A percentile compares a stretch with the other conserved stretches of the same genome.
phyloP scores from a whole-genome alignment of 1,140 invertebrate genomes.

The Philopotamus ludificatus region DNA sequence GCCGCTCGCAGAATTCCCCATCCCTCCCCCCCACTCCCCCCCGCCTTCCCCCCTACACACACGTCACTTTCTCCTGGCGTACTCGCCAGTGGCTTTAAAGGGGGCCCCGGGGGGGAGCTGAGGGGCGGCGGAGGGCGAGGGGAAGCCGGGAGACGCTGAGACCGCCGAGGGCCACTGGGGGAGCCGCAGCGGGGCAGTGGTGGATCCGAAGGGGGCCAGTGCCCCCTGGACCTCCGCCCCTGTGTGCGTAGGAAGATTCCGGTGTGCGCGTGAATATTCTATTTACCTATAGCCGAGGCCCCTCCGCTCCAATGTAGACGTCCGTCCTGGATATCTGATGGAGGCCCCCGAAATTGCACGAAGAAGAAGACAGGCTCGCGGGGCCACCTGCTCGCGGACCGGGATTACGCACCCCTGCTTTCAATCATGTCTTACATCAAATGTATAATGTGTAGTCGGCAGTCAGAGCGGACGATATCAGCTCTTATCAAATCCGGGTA shows the following conservation, averaged over 20 bases:
- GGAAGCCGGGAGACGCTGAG: constrained; percentile 8
- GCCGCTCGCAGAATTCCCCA: constrained; percentile 20
- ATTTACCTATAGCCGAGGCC: constrained; percentile 38
- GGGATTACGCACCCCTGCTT: too few species aligned
- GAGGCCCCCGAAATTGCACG: constrained; percentile 35
- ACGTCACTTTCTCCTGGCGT: constrained; percentile 29
- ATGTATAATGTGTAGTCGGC: too few species aligned
- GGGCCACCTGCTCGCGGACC: too few species aligned
- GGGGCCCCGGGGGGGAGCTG: constrained; percentile 21
- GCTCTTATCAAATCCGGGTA: too few species aligned
- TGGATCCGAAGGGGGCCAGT: not conserved
- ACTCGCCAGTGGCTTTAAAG: constrained; percentile 41
- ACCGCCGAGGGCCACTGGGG: constrained; percentile 22
- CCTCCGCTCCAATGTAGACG: constrained; percentile 35
- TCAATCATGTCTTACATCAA: too few species aligned
- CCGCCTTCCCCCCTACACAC: constrained; percentile 24
- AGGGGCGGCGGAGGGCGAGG: constrained; percentile 3
- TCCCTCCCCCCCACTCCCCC: constrained; percentile 17
- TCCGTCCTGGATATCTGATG: constrained; percentile 32
- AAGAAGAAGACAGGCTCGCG: not conserved
- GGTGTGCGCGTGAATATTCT: constrained; percentile 31
- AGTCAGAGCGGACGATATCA: too few species aligned
- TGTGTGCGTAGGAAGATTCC: constrained; percentile 40
- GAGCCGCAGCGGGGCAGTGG: constrained; percentile 5
- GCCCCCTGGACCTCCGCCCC: constrained; percentile 10